A percentile compares a stretch with the other conserved stretches of the same genome.
These are phyloP conservation scores for Butastur rufipennis DNA, from an alignment of 2,113 vertebrate genomes.

Conservation along the genomic window DNA sequence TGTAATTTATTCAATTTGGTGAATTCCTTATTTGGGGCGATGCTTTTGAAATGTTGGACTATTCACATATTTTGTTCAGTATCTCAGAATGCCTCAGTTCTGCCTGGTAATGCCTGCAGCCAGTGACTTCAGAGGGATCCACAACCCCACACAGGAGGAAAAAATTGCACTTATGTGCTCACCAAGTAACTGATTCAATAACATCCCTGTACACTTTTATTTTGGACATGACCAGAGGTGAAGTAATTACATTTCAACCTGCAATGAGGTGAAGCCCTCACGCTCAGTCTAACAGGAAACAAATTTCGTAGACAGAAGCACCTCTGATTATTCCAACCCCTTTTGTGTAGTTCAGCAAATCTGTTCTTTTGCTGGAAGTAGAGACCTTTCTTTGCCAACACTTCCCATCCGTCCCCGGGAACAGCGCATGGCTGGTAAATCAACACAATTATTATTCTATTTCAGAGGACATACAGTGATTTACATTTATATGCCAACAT, in stretches of 20 bases:
- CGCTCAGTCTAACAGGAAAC: background rate
- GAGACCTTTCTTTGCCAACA: background rate
- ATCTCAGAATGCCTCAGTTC: background rate
- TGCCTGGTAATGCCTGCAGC: background rate
- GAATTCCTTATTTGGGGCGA: background rate
- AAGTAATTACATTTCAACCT: constrained; percentile 14
- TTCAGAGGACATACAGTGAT: constrained; percentile 65
- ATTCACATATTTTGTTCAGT: background rate
- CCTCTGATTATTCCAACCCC: constrained; percentile 12
- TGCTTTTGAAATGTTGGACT: background rate
- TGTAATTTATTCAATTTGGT: background rate
- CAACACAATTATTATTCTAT: constrained; percentile 66
- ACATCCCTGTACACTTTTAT: background rate
- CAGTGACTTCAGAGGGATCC: background rate
- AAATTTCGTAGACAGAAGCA: background rate
- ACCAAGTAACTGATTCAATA: background rate
- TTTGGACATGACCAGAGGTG: background rate
- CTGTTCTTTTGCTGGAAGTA: background rate
- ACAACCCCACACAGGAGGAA: background rate
- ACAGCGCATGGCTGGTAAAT: constrained; percentile 60
- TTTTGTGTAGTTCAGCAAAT: constrained; percentile 24
- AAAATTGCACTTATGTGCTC: background rate
- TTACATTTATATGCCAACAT: constrained; percentile 67
- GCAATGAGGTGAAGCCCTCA: background rate
- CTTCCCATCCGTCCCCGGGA: background rate